Base-by-base conservation (phyloP, 2,797 vertebrate genomes). In the Melanotaenia maccullochi region DNA sequence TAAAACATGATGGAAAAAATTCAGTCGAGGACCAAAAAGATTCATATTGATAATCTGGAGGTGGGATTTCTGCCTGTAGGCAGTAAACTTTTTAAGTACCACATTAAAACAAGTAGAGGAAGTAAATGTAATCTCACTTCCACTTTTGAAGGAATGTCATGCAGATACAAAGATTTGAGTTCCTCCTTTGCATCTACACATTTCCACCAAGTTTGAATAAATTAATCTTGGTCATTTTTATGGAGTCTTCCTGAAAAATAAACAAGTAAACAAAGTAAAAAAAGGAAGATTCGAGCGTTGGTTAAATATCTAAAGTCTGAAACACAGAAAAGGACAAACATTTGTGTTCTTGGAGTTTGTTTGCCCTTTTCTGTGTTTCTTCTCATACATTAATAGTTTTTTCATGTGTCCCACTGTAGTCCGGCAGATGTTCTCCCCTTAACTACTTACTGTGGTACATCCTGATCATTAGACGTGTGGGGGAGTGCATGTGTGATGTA, bases 391-490 rank as follows among this genome's bases (percentile, higher is more conserved):
- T 30, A 78, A 57, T n/a, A 2, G 5, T 44, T 58, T 56, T 59
- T 69, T 22, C 13, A 38, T 3, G 2, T 25, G 56, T 71, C 66
- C 75, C 74, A 18, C 11, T 51, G 78, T 64, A 64, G 44, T 16
- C 61, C n/a, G 44, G 47, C 69, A 60, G 82, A 65, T 70, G 80
- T 68, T 63, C 44, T 51, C 22, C 4, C 0, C 54, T 9, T 35
- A 69, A 76, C 66, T 16, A 1, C 80, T 79, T 18, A 65, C 78
- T 77, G 72, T 1, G 65, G 36, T 83, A 35, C 83, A 66, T 78
- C 59, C 57, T 73, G 70, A 65, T 84, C 81, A 88, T 82, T 76
- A 54, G 71, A 51, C 30, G 42, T 85, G 81, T 56, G 61, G 11
- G 54, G 32, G 22, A 68, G 63, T 79, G 73, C 40, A 54, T 71